Conservation (phyloP, 2,888 invertebrate genomes). For the Steinernema scapterisci region DNA sequence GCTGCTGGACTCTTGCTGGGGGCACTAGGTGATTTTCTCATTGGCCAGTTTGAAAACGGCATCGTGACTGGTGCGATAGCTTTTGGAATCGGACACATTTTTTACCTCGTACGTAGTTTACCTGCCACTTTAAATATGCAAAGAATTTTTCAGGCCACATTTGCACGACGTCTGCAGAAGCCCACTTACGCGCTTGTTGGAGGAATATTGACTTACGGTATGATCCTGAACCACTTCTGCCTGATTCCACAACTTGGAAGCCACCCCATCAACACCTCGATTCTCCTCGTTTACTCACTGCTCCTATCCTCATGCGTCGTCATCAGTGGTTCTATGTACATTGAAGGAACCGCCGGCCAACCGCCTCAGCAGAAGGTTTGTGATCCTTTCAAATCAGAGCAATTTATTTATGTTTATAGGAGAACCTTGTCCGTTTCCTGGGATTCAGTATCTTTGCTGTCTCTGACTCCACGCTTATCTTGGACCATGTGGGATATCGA, state of each 20-base stretch:
- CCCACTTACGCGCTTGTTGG: constrained; percentile 19
- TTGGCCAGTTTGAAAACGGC: constrained; percentile 48
- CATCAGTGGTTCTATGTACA: constrained; percentile 31
- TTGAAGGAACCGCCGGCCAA: constrained; percentile 16
- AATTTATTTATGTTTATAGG: constrained; percentile 28
- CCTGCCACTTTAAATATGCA: neutral
- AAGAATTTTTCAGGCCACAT: constrained; percentile 25
- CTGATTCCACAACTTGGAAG: constrained; percentile 35
- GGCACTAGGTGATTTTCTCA: constrained; percentile 57
- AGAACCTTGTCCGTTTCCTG: constrained; percentile 40
- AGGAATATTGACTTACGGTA: constrained; percentile 26
- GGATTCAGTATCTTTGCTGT: constrained; percentile 51
- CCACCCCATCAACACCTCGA: constrained; percentile 36
- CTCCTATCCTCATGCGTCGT: constrained; percentile 36
- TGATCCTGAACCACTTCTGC: constrained; percentile 39
- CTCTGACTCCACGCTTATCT: constrained; percentile 57
- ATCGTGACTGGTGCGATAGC: constrained; percentile 55
- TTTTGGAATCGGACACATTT: constrained; percentile 57
- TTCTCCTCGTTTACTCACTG: constrained; percentile 38
- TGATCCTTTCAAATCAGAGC: no score
- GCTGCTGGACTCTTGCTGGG: constrained; percentile 50
- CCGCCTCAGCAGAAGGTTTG: constrained; percentile 26
- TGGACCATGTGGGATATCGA: constrained; percentile 51
- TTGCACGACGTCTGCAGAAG: constrained; percentile 17
- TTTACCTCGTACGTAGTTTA: constrained; percentile 47